These are phyloP conservation scores for Drosophila pallidifrons DNA, from an alignment of 1,140 invertebrate species.

Conservation along the genomic window DNA sequence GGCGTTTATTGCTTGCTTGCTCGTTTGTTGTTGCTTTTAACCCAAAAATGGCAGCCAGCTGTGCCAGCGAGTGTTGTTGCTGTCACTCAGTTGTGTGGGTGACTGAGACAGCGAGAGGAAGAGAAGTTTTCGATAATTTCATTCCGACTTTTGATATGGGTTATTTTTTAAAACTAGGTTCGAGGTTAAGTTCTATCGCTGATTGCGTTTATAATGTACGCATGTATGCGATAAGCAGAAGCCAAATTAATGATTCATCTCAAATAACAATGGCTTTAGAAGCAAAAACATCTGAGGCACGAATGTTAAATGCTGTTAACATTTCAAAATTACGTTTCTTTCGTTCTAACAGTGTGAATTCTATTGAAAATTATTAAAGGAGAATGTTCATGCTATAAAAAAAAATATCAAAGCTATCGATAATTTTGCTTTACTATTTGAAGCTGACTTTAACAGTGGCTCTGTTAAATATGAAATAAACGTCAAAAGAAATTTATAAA, in stretches of 20 bases:
- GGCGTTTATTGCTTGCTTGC: constrained; percentile 26
- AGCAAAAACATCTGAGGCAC: too few relatives aligned
- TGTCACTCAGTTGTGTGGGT: neutral
- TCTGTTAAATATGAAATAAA: too few relatives aligned
- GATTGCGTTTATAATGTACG: neutral
- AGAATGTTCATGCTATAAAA: too few relatives aligned
- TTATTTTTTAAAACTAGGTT: constrained; percentile 2
- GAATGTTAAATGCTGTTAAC: too few relatives aligned
- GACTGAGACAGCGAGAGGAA: neutral
- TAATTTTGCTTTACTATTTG: too few relatives aligned
- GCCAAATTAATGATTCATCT: neutral
- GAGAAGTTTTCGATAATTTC: neutral
- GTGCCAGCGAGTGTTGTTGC: constrained; percentile 25
- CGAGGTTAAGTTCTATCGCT: constrained; percentile 11
- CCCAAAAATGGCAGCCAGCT: constrained; percentile 56
- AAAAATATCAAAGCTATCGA: too few relatives aligned
- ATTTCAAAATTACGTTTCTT: too few relatives aligned
- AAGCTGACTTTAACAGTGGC: too few relatives aligned
- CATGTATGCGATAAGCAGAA: neutral
- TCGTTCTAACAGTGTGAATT: too few relatives aligned
- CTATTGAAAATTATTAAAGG: too few relatives aligned
- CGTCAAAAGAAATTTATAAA: too few relatives aligned
- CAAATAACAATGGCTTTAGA: neutral
- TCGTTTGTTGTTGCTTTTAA: constrained; percentile 22
- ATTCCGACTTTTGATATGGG: neutral